Percentiles rank a stretch among this genome's conserved stretches.
phyloP scores from a whole-genome alignment of 2,113 vertebrate species.

The Atherinomorus stipes region DNA sequence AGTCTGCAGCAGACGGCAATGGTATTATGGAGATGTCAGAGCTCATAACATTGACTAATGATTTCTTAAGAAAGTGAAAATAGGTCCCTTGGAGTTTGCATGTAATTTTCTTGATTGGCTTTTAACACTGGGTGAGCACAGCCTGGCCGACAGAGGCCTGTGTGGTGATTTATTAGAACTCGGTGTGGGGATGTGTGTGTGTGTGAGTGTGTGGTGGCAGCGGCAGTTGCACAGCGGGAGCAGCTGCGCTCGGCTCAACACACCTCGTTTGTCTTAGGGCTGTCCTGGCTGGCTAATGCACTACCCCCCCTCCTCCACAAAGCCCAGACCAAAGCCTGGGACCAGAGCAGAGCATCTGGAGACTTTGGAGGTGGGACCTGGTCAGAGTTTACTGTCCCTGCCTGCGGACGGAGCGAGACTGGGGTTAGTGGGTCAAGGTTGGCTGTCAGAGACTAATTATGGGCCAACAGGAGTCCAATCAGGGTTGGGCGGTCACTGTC shows the following conservation, averaged over 20 bases:
- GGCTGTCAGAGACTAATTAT: slow-evolving; percentile 64
- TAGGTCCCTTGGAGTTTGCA: slow-evolving; percentile 92
- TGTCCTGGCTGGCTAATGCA: slow-evolving; percentile 89
- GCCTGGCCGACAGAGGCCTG: slow-evolving; percentile 82
- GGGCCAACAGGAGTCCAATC: slow-evolving; percentile 46
- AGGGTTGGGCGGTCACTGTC: slow-evolving; percentile 36
- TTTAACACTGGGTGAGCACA: slow-evolving; percentile 90
- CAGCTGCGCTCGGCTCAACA: slow-evolving; percentile 90
- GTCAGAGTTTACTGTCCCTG: slow-evolving; percentile 64
- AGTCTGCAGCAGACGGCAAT: slow-evolving; percentile 62
- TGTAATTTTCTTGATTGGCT: slow-evolving; percentile 99
- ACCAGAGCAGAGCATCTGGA: slow-evolving; percentile 82
- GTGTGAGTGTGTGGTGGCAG: slow-evolving; percentile 53
- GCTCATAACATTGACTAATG: slow-evolving; percentile 87
- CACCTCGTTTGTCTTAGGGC: slow-evolving; percentile 92
- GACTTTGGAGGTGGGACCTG: slow-evolving; percentile 79
- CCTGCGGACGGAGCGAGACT: slow-evolving; percentile 49
- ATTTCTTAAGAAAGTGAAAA: slow-evolving; percentile 87
- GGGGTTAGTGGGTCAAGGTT: slow-evolving; percentile 63
- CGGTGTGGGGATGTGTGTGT: slow-evolving; percentile 80
- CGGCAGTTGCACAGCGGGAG: slow-evolving; percentile 88
- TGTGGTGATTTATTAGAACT: slow-evolving; percentile 92
- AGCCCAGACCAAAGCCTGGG: slow-evolving; percentile 81
- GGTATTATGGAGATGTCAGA: slow-evolving; percentile 80
- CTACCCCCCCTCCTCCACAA: slow-evolving; percentile 70